These are phyloP conservation scores for Leptoteleia sp. DNA, from an alignment of 1,140 invertebrate genomes.

Conservation along the genomic window DNA sequence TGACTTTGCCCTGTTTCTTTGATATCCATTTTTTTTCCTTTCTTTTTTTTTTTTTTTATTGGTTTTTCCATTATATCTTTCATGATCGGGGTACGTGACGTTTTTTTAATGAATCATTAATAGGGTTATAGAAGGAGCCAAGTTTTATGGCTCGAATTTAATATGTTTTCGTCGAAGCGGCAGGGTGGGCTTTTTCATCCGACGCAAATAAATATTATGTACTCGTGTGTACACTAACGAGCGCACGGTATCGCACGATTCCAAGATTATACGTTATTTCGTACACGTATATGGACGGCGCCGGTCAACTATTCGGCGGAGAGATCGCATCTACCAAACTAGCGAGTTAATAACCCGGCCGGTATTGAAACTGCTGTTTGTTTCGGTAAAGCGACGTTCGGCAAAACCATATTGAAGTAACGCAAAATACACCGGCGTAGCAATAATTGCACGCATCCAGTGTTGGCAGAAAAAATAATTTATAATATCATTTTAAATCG, in stretches of 20 bases:
- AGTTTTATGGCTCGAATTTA: background rate
- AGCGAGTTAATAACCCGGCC: slow-evolving; percentile 70
- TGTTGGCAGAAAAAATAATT: slow-evolving; percentile 40
- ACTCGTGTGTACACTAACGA: slow-evolving; percentile 31
- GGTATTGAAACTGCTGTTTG: slow-evolving; percentile 74
- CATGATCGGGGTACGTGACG: too few species aligned
- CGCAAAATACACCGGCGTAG: slow-evolving; percentile 66
- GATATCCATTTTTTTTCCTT: slow-evolving; percentile 5
- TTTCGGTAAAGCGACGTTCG: slow-evolving; percentile 65
- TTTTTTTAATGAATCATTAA: background rate
- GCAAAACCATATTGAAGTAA: slow-evolving; percentile 72
- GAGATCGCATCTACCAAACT: slow-evolving; percentile 72
- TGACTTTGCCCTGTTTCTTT: slow-evolving; percentile 4
- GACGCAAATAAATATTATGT: slow-evolving; percentile 35
- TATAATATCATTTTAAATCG: too few species aligned
- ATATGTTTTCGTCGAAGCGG: background rate
- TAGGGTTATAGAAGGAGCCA: background rate
- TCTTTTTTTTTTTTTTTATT: too few species aligned
- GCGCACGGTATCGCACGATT: slow-evolving; percentile 12
- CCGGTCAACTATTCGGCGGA: slow-evolving; percentile 54
- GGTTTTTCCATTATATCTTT: too few species aligned
- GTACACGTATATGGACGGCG: slow-evolving; percentile 37
- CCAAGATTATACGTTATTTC: slow-evolving; percentile 52
- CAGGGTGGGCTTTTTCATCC: slow-evolving; percentile 1
- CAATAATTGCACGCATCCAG: slow-evolving; percentile 71